Conservation (phyloP, 2,888 invertebrate genomes). For the Acanthosepion lycidas region DNA sequence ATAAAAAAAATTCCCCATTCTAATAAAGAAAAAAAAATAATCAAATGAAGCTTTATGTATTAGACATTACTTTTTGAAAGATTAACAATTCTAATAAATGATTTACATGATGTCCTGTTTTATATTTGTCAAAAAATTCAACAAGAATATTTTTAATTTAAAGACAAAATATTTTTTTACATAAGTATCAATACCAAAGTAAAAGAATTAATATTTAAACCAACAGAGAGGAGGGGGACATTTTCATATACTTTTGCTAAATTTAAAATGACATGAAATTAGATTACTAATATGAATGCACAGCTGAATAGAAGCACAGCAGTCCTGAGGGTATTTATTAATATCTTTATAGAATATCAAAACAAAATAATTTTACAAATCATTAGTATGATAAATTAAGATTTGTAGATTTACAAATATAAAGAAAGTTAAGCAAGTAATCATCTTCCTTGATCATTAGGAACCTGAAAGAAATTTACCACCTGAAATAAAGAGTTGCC, state of each 20-base stretch:
- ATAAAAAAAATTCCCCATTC: background rate
- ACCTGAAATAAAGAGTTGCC: background rate
- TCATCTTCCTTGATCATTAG: background rate
- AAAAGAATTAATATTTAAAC: background rate
- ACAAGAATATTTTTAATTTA: background rate
- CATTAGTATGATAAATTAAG: background rate
- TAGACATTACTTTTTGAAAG: background rate
- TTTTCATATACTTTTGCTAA: background rate
- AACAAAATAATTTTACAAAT: background rate
- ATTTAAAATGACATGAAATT: background rate
- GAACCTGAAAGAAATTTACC: slow-evolving; percentile 33
- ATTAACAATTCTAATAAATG: background rate
- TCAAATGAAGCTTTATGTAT: background rate
- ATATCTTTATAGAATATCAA: background rate
- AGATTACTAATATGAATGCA: background rate
- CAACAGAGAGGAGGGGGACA: background rate
- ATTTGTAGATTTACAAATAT: background rate
- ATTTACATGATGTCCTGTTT: background rate
- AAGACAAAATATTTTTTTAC: background rate
- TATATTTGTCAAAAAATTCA: background rate
- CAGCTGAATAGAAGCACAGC: background rate
- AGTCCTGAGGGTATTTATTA: background rate
- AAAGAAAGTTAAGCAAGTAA: background rate
- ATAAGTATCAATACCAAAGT: background rate
- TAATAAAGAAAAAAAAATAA: background rate